A percentile compares a stretch with the other conserved stretches of the same genome.
These are phyloP conservation scores for Phocoena sinus DNA, from an alignment of 2,113 vertebrate genomes.

Conservation along the genomic window DNA sequence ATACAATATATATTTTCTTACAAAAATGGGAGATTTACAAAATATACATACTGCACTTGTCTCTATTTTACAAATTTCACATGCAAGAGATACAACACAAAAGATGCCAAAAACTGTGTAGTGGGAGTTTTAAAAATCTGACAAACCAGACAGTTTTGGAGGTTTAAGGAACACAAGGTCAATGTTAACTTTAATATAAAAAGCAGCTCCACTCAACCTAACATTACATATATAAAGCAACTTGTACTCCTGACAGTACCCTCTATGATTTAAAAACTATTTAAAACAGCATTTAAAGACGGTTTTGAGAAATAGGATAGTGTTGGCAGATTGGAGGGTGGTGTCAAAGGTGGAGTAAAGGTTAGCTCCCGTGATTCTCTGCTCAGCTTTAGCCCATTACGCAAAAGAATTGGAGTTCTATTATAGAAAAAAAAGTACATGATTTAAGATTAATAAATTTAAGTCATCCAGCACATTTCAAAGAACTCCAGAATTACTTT, in stretches of 20 bases:
- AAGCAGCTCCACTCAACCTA: constrained; percentile 64
- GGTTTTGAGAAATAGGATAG: constrained; percentile 38
- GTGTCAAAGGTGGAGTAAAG: constrained; percentile 37
- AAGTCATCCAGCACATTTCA: constrained; percentile 76
- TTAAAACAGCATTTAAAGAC: constrained; percentile 49
- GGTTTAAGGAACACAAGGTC: constrained; percentile 49
- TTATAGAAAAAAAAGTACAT: constrained; percentile 40
- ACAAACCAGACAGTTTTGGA: constrained; percentile 53
- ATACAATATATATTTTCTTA: constrained; percentile 93
- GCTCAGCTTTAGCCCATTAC: constrained; percentile 43
- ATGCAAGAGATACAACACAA: constrained; percentile 79
- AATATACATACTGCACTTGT: constrained; percentile 87
- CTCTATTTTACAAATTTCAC: constrained; percentile 80
- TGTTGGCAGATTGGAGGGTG: constrained; percentile 16
- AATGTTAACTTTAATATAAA: constrained; percentile 49
- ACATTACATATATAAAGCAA: constrained; percentile 38
- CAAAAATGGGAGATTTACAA: constrained; percentile 90
- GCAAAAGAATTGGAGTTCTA: constrained; percentile 54
- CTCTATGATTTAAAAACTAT: constrained; percentile 40
- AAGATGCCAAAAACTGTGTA: constrained; percentile 61
- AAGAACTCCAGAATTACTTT: constrained; percentile 63
- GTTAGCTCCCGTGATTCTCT: constrained; percentile 30
- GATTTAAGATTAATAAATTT: constrained; percentile 77
- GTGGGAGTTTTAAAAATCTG: constrained; percentile 63
- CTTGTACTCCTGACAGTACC: neutral